A percentile compares a stretch with the other conserved stretches of the same genome.
Conservation (phyloP, 1,140 invertebrate species). For the Cydia strobilella region DNA sequence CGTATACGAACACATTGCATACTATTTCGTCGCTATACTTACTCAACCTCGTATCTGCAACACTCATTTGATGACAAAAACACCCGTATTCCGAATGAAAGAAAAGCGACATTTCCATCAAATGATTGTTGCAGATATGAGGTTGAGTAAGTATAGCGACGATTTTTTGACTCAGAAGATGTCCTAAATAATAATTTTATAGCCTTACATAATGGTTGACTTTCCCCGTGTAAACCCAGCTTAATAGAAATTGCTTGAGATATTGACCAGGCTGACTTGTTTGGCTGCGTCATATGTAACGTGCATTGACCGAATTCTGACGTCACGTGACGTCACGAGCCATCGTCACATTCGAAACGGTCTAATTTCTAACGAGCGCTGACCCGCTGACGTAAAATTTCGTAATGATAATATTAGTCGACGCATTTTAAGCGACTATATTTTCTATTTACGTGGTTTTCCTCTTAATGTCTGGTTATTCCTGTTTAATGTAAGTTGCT, state of each 20-base stretch:
- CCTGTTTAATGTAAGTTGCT: background rate
- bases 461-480: background rate
- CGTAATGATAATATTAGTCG: background rate
- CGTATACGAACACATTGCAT: too few relatives aligned
- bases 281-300: slow-evolving; percentile 6
- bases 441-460: background rate
- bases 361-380: slow-evolving; percentile 6
- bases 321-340: background rate
- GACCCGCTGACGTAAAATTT: background rate
- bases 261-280: background rate
- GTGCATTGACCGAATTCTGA: background rate
- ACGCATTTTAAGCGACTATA: background rate
- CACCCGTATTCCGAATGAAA: too few relatives aligned
- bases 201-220: background rate
- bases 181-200: too few relatives aligned
- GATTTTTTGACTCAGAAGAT: too few relatives aligned
- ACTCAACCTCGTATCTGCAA: too few relatives aligned
- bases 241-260: background rate
- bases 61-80: too few relatives aligned
- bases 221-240: background rate
- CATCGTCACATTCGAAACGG: slow-evolving; percentile 2
- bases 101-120: too few relatives aligned
- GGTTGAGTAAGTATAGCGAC: too few relatives aligned
- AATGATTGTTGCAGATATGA: too few relatives aligned
- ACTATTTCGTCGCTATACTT: too few relatives aligned